A percentile compares a stretch with the other conserved stretches of the same genome.
These are phyloP conservation scores for Diglossa cyanea DNA, from an alignment of 2,797 vertebrate species.

Conservation along the genomic window DNA sequence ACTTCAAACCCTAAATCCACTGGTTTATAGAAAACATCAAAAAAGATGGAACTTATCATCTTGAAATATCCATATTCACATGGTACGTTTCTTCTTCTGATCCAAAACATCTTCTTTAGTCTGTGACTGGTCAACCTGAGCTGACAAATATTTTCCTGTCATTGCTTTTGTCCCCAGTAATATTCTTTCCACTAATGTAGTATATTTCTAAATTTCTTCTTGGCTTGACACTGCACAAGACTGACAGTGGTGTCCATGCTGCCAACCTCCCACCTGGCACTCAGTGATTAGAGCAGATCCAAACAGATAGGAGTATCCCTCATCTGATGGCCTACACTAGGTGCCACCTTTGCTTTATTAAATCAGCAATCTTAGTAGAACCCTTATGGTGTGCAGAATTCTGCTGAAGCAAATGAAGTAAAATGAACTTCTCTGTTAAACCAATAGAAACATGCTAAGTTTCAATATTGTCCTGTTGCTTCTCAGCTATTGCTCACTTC, in stretches of 20 bases:
- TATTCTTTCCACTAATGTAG: not conserved
- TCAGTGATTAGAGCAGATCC: not conserved
- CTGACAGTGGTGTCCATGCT: not conserved
- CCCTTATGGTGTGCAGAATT: not conserved
- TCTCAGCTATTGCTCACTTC: not conserved
- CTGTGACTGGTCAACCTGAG: accelerated
- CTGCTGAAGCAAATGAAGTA: not conserved
- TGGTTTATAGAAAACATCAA: not conserved
- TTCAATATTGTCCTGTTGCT: not conserved
- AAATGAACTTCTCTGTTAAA: not conserved
- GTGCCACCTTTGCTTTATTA: not conserved
- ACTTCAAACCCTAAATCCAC: not conserved
- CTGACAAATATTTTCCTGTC: not conserved
- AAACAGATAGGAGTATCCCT: not conserved
- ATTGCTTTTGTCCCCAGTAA: not conserved
- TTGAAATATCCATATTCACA: not conserved
- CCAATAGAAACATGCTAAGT: not conserved
- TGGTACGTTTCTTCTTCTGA: not conserved
- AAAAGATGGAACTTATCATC: accelerated
- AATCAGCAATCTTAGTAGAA: not conserved
- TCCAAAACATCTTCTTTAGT: not conserved
- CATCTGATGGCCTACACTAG: not conserved
- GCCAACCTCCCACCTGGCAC: not conserved
- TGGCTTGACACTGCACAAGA: not conserved
- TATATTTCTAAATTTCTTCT: not conserved